phyloP scores from a whole-genome alignment of 2,797 vertebrate genomes.

The Xenentodon cancila region DNA sequence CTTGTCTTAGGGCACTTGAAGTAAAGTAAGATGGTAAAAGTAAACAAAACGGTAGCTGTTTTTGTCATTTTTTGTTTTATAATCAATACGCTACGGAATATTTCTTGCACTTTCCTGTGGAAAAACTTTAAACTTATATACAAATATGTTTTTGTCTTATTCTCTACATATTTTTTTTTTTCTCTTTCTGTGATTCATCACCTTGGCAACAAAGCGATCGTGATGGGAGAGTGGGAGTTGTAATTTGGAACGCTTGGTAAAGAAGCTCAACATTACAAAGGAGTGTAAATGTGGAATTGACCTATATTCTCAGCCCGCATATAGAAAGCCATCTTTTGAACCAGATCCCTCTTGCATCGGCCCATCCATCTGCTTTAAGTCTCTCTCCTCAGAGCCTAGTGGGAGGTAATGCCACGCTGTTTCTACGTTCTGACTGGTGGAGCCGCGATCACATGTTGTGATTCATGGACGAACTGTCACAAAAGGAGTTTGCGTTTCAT shows the following conservation, averaged over 20 bases:
- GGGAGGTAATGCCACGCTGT: conserved; percentile 54
- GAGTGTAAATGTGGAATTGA: conserved; percentile 76
- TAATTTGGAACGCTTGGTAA: conserved; percentile 59
- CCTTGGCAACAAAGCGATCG: conserved; percentile 65
- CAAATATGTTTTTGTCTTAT: conserved; percentile 18
- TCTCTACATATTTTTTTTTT: not conserved
- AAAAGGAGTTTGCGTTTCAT: conserved; percentile 27
- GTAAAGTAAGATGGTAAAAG: not conserved
- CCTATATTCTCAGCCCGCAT: conserved; percentile 71
- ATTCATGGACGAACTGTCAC: conserved; percentile 57
- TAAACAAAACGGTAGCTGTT: not conserved
- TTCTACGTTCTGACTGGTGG: conserved; percentile 56
- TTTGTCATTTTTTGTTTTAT: not conserved
- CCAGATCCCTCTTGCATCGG: conserved; percentile 64
- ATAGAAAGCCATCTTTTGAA: conserved; percentile 67
- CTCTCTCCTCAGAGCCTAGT: conserved; percentile 55
- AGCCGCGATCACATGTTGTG: conserved; percentile 34
- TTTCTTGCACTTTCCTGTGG: not conserved
- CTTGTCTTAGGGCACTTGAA: too few species aligned
- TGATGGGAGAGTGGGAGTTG: conserved; percentile 65
- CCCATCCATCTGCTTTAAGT: conserved; percentile 67
- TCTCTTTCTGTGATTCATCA: conserved; percentile 54
- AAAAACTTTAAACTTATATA: conserved; percentile 10
- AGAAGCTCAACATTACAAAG: conserved; percentile 62
- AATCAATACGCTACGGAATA: conserved; percentile 7